phyloP scores from a whole-genome alignment of 2,797 vertebrate species.

The Gallinago stenura region DNA sequence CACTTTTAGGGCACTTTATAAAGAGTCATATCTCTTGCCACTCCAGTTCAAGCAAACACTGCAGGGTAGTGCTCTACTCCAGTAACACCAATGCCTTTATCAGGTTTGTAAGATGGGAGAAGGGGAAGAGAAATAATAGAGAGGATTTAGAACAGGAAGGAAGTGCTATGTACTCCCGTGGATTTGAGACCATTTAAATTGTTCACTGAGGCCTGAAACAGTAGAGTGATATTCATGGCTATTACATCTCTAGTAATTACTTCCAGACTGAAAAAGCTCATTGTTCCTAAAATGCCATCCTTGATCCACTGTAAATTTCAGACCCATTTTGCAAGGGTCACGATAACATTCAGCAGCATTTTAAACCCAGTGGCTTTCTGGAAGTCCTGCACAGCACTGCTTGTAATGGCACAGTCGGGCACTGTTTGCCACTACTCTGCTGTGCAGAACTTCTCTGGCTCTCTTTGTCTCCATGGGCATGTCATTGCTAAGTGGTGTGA shows the following conservation, averaged over 20 bases:
- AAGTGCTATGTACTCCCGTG: neutral
- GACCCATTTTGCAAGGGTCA: slow-evolving; percentile 30
- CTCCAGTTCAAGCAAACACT: neutral
- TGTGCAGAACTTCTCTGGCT: slow-evolving; percentile 32
- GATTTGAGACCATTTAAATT: neutral
- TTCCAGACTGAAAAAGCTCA: slow-evolving; percentile 13
- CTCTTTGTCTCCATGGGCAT: neutral
- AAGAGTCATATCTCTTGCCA: neutral
- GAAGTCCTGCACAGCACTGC: neutral
- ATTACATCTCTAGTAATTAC: neutral
- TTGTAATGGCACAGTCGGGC: slow-evolving; percentile 19
- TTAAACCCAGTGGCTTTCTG: slow-evolving; percentile 23
- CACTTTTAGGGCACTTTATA: neutral
- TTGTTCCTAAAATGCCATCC: slow-evolving; percentile 32
- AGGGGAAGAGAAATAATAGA: neutral
- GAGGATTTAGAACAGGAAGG: neutral
- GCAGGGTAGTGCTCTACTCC: neutral
- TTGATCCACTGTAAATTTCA: slow-evolving; percentile 40
- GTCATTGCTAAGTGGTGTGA: neutral
- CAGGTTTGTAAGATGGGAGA: neutral
- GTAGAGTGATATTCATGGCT: neutral
- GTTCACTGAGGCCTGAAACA: neutral
- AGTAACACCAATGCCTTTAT: neutral
- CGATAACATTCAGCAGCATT: slow-evolving; percentile 17
- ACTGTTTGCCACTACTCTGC: slow-evolving; percentile 37